phyloP scores from a whole-genome alignment of 1,140 invertebrate genomes.

The Lutraria rhynchaena region DNA sequence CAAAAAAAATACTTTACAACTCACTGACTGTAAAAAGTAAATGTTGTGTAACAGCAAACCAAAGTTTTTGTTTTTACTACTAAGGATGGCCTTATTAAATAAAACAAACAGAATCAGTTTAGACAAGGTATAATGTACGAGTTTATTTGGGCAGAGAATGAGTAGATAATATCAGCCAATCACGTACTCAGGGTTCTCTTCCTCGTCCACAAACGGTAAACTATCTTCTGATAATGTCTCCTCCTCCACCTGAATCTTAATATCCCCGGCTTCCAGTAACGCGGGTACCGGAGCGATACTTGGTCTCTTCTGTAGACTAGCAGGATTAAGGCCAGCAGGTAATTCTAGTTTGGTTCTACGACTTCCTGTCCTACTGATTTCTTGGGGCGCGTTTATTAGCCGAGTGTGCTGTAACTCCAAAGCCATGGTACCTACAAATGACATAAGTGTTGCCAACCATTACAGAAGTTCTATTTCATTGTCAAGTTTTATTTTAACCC shows the following conservation, averaged over 20 bases:
- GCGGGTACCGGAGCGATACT: slow-evolving; percentile 83
- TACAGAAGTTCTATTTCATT: not conserved
- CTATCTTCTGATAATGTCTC: slow-evolving; percentile 63
- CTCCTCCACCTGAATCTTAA: slow-evolving; percentile 69
- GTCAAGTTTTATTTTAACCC: too few relatives aligned
- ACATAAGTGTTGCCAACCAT: not conserved
- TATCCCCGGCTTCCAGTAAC: slow-evolving; percentile 78
- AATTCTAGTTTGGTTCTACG: slow-evolving; percentile 66
- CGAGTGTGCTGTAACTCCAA: slow-evolving; percentile 78
- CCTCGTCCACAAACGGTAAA: slow-evolving; percentile 60
- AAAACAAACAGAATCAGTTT: too few relatives aligned
- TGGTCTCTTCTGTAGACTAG: slow-evolving; percentile 78
- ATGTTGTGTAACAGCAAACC: too few relatives aligned
- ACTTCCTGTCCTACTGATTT: slow-evolving; percentile 57
- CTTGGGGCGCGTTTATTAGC: slow-evolving; percentile 26
- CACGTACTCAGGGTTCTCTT: slow-evolving; percentile 68
- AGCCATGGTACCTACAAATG: slow-evolving; percentile 74
- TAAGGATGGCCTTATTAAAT: too few relatives aligned
- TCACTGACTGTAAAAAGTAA: too few relatives aligned
- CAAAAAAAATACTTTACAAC: too few relatives aligned
- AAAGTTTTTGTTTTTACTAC: too few relatives aligned
- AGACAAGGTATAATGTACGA: too few relatives aligned
- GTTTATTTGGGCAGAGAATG: too few relatives aligned
- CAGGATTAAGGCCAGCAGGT: slow-evolving; percentile 73
- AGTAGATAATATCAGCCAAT: too few relatives aligned